Evolutionary conservation across 2,113 vertebrate species (phyloP), one percentile per base, ranked within the genome.

Genomic region (Nibea albiflora): DNA sequence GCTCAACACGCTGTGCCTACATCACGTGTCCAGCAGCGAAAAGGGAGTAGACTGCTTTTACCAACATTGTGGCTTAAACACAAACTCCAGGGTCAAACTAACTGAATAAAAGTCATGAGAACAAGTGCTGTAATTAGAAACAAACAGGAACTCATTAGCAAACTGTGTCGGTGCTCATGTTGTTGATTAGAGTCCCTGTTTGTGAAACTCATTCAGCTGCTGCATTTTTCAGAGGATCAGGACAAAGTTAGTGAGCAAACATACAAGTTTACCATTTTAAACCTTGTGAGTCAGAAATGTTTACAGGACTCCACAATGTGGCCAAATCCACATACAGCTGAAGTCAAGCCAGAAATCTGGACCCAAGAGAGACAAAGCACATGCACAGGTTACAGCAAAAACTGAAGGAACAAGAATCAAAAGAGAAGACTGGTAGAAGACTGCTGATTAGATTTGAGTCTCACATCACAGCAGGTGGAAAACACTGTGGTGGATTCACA

Each of bases 151-250:
- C 26, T 76, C 60, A 47, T 39, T 16, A 57, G 71, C 4, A 22
- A 50, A 54, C 22, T 4, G 16, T 9, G 19, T 44, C 35, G 31
- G 39, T 26, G 31, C n/a, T 44, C 60, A 24, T 39, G 53, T 12
- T 35, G 39, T 66, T 53, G 10, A 71, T 84, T 73, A 76, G 16
- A 11, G 5, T 24, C 24, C 50, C 50, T 56, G 19, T 16, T 14
- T 14, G 47, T 5, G 12, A 7, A 56, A 58, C 16, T 5, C 65
- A 42, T 57, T 76, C 15, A 53, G n/a, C 4, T 19, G 16, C 61
- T 35, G 64, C 77, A 46, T 76, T 53, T 46, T 47, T 69, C 63
- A 56, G 15, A 61, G 49, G 64, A 74, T 74, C 63, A 76, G 15
- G 52, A 20, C 16, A 63, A 72, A 67, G 39, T 46, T 54, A 28